These are phyloP conservation scores for Serripes groenlandicus DNA, from an alignment of 2,888 invertebrate genomes.

Conservation along the genomic window DNA sequence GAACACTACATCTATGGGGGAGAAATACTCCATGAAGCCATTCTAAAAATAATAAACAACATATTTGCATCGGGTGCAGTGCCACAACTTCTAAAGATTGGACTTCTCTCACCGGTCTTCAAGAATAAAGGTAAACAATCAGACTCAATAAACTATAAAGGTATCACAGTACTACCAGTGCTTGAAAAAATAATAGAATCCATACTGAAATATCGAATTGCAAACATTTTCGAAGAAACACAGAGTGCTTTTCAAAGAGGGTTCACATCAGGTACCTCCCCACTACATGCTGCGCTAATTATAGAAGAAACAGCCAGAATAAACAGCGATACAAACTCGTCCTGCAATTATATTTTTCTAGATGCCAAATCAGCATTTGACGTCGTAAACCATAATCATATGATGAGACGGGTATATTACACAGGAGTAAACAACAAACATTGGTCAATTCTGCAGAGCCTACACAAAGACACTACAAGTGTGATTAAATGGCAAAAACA, in stretches of 20 bases:
- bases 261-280: conserved; percentile 1
- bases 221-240: not conserved
- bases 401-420: not conserved
- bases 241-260: conserved; percentile 1
- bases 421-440: not conserved
- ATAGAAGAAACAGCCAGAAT: conserved; percentile 5
- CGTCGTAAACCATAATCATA: not conserved
- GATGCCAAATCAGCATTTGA: conserved; percentile 10
- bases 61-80: not conserved
- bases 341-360: not conserved
- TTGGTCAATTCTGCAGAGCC: not conserved
- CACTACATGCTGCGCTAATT: not conserved
- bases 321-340: not conserved
- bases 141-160: not conserved
- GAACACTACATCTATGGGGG: not conserved
- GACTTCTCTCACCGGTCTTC: not conserved
- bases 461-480: not conserved
- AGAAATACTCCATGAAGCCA: not conserved
- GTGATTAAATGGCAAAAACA: not conserved
- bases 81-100: not conserved
- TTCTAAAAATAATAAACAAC: not conserved
- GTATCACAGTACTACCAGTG: not conserved
- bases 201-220: conserved; percentile 1
- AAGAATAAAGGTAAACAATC: not conserved
- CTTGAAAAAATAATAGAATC: not conserved